Conservation (phyloP, 2,888 invertebrate genomes). For the Eudasyphora cyanicolor region DNA sequence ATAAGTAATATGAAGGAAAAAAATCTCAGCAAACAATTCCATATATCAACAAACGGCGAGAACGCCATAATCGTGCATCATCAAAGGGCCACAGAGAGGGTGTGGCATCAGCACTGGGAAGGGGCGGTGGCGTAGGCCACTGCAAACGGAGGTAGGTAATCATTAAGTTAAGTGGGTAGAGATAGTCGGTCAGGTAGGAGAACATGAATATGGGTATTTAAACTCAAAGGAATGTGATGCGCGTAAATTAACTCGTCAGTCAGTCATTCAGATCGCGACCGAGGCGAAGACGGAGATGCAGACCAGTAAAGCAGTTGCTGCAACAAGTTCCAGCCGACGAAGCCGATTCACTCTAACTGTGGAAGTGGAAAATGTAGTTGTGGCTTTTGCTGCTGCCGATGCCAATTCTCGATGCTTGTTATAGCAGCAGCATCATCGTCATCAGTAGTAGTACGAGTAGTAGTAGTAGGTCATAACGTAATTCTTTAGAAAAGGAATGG, state of each 20-base stretch:
- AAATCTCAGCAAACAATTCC: conserved; percentile 32
- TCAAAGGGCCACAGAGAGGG: conserved; percentile 10
- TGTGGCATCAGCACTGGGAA: not conserved
- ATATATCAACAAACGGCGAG: not conserved
- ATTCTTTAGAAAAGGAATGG: conserved; percentile 56
- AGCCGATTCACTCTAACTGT: not conserved
- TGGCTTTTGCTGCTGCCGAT: not conserved
- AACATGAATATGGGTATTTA: conserved; percentile 63
- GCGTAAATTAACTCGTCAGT: conserved; percentile 67
- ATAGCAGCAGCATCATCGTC: conserved; percentile 12
- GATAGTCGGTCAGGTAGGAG: conserved; percentile 41
- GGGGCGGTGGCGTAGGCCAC: not conserved
- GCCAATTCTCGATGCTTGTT: not conserved
- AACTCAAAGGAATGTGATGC: conserved; percentile 64
- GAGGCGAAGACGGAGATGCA: conserved; percentile 39
- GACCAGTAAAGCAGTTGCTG: conserved; percentile 37
- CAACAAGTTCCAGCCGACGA: conserved; percentile 1
- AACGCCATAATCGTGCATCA: not conserved
- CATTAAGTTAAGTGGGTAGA: conserved; percentile 62
- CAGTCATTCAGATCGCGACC: conserved; percentile 15
- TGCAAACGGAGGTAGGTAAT: conserved; percentile 43
- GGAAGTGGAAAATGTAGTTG: not conserved
- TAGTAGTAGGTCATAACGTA: conserved; percentile 44
- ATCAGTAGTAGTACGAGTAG: conserved; percentile 24
- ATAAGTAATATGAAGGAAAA: conserved; percentile 54